phyloP scores from a whole-genome alignment of 2,113 vertebrate species.

The Podilymbus podiceps region DNA sequence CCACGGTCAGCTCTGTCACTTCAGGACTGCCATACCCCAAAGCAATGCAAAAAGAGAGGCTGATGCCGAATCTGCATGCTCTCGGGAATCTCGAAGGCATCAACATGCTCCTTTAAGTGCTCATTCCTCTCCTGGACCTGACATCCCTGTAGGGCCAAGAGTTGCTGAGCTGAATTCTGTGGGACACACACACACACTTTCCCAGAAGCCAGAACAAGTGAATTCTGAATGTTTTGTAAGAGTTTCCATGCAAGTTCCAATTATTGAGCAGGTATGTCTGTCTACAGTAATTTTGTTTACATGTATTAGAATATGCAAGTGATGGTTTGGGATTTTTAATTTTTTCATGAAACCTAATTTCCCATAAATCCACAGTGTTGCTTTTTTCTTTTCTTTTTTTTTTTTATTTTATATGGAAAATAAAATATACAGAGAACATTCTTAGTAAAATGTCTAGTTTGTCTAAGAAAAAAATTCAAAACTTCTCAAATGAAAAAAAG shows the following conservation, averaged over 20 bases:
- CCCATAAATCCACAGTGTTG: background rate
- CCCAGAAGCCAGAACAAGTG: background rate
- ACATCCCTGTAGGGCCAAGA: accelerated
- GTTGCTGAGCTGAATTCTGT: background rate
- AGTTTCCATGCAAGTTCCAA: background rate
- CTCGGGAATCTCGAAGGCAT: accelerated
- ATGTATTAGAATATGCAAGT: background rate
- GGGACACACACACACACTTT: background rate
- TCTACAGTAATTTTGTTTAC: background rate
- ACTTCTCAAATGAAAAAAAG: background rate
- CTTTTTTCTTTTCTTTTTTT: background rate
- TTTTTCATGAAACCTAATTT: background rate
- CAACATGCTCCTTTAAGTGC: background rate
- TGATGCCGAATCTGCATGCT: background rate
- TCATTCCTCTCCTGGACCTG: background rate
- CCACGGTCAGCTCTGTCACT: background rate
- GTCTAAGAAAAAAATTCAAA: background rate
- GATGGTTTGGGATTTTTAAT: background rate
- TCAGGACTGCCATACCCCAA: accelerated
- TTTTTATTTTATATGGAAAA: background rate
- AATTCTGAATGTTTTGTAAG: background rate
- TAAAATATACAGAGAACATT: background rate
- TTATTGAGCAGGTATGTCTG: background rate
- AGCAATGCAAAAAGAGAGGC: background rate
- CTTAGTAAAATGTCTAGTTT: background rate